A percentile compares a stretch with the other conserved stretches of the same genome.
phyloP scores from a whole-genome alignment of 2,113 vertebrate species.

The Bolborhynchus lineola region DNA sequence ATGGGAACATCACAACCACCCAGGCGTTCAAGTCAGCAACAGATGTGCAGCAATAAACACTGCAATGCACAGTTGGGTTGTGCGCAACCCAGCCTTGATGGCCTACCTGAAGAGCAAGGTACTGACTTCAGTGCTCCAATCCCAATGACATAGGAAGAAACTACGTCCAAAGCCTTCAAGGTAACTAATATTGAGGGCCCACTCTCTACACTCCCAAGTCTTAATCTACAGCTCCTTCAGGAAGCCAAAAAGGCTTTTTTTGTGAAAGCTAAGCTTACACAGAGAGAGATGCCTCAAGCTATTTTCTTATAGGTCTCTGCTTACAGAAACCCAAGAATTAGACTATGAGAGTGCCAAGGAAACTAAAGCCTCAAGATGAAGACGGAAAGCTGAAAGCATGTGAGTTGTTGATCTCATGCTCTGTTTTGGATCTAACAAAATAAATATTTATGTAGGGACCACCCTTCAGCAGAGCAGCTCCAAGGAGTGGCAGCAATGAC shows the following conservation, averaged over 20 bases:
- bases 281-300: not conserved
- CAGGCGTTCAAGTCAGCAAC: not conserved
- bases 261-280: rapidly evolving
- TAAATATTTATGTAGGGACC: constrained; percentile 75
- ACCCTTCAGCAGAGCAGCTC: constrained; percentile 53
- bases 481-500: constrained; percentile 47
- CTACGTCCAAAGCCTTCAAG: not conserved
- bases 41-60: not conserved
- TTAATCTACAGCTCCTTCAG: not conserved
- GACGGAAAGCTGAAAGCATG: not conserved
- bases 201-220: not conserved
- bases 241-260: not conserved
- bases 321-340: not conserved
- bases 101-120: not conserved
- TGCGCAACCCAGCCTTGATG: not conserved
- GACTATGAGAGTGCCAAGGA: not conserved
- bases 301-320: not conserved
- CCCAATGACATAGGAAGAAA: not conserved
- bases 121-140: rapidly evolving
- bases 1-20: not conserved
- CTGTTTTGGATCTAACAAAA: constrained; percentile 46
- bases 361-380: not conserved
- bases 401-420: constrained; percentile 16
- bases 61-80: rapidly evolving
- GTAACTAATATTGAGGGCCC: not conserved